Base-by-base conservation (phyloP, 2,888 invertebrate genomes). In the Automeris io region DNA sequence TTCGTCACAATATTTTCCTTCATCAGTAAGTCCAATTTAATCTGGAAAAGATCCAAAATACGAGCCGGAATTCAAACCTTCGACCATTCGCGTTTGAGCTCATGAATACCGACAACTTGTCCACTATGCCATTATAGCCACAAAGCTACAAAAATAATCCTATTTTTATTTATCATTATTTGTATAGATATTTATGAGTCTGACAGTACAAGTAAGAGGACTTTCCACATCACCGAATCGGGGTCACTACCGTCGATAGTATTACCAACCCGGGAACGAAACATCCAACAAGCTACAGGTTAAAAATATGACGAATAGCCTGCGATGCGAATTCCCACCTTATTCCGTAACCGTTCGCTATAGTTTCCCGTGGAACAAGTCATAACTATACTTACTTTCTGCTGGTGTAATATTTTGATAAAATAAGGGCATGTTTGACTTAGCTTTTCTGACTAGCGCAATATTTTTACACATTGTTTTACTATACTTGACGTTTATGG, bases 151-250 rank as follows among this genome's bases (percentile, higher is more conserved):
- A n/a, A n/a, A n/a, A n/a, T n/a, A n/a, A n/a, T n/a, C n/a, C n/a
- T n/a, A n/a, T n/a, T n/a, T n/a, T n/a, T n/a, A n/a, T n/a, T n/a
- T n/a, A n/a, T n/a, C n/a, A n/a, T n/a, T n/a, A n/a, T n/a, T n/a
- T n/a, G n/a, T n/a, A n/a, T n/a, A n/a, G n/a, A n/a, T 22, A 33
- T 22, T 33, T 19, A 33, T 21, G 21, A 8, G 11, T 12, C 19
- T 22, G 21, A 13, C 13, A 13, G 21, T 33, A 36, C 21, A 13
- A 5, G 16, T 13, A 29, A 23, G 37, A 31, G 37, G 29, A 37
- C 22, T 37, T 56, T 61, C 55, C 53, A 46, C 55, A 39, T 49
- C 50, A 49, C 34, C 33, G 57, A 51, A 60, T 60, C 49, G 46
- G 48, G 60, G 56, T 56, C 57, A 50, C 48, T 49, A 42, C 50